Base-by-base conservation (phyloP, 2,888 invertebrate genomes). In the Spatulosminthurus flaviceps region DNA sequence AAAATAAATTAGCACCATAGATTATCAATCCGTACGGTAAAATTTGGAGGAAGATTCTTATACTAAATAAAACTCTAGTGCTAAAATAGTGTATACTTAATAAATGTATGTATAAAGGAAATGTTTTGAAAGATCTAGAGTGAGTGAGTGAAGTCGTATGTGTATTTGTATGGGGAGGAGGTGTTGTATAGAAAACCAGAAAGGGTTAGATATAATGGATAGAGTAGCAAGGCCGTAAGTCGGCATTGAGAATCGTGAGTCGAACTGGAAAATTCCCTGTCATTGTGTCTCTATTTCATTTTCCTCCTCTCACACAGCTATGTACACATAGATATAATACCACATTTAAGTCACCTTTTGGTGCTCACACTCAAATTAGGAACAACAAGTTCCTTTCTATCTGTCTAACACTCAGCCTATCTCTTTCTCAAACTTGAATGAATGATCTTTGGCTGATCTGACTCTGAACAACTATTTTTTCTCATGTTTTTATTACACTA, bases 241-340 rank as follows among this genome's bases (percentile, higher is more conserved):
- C 81, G 81, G 74, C 81, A 81, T 81, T 81, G 81, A 77, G 61
- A 81, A 60, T 81, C 81, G 81, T 81, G 81, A 81, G 41, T 73
- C 60, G 34, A 42, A 72, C 79, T 77, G 75, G 79, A 73, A 73
- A 73, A 73, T 72, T 43, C 73, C 28, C 60, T 73, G 73, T 73
- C 73, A 73, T 61, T 73, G 29, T 73, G 73, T 61, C 29, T 73
- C 73, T 51, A 24, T 24, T 4, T 43, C 11, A n/a, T 67, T 13
- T 67, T 29, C 11, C 13, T 28, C 64, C 24, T 21, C 29, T 67
- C 26, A 28, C 67, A n/a, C n/a, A n/a, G n/a, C 29, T 28, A 13
- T 67, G 0, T 11, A 67, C 26, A 11, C 51, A 34, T 9, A 34
- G 9, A 7, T 9, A n/a, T 11, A 5, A n/a, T 19, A 51, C 51